Evolutionary conservation across 2,888 invertebrate species (phyloP), one percentile per base, ranked within the genome.

Genomic region (Helobdella robusta): DNA sequence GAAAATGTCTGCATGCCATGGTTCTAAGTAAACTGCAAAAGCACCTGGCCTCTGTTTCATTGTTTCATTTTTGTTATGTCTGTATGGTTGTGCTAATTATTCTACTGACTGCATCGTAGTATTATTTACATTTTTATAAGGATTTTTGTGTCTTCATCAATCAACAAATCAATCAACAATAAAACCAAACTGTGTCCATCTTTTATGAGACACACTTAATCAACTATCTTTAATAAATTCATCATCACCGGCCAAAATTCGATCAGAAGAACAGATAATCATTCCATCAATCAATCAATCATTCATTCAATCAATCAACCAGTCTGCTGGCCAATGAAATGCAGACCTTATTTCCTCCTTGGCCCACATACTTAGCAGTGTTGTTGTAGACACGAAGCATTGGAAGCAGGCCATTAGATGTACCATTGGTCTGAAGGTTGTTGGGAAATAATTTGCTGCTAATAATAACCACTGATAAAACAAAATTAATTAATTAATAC

Each of bases 1-100:
- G 77, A 94, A 91, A 67, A 98, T 83, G 79, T 98, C 97, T 0
- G 91, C 88, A 81, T 99, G 98, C 98, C 98, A 98, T 0, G 98
- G 98, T 80, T 98, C 98, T 63, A 99, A 81, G 76, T 98, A 98
- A 68, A 98, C 86, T 20, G 98, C 94, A 82, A 97, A 94, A 2
- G 95, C 95, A 28, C 97, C 97, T 1, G 95, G 95, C 69, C 95
- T 83, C 83, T 84, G 74, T 32, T 75, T 71, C 28, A 30, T 2
- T n/a, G 32, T 40, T 40, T 40, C 11, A 18, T 18, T 5, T 56
- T n/a, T n/a, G n/a, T n/a, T n/a, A n/a, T n/a, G n/a, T n/a, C n/a
- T n/a, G n/a, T n/a, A n/a, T n/a, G n/a, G n/a, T n/a, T n/a, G n/a
- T n/a, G n/a, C n/a, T n/a, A n/a, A n/a, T n/a, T n/a, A n/a, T n/a